Evolutionary conservation across 2,888 invertebrate species (phyloP).

Genomic region (Pocota personata): DNA sequence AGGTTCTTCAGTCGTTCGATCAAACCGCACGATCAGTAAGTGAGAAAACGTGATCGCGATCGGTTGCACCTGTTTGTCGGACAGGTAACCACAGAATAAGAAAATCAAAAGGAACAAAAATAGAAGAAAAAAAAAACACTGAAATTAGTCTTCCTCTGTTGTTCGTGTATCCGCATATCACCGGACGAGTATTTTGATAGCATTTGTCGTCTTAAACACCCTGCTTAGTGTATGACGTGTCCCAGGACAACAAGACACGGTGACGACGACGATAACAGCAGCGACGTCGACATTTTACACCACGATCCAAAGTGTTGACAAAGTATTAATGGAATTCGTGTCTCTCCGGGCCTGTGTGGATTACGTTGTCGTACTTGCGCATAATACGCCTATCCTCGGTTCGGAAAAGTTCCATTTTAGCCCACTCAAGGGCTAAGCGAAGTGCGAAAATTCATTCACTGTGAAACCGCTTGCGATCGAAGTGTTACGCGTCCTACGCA

Average conservation of each 20-base stretch:
- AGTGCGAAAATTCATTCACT: slow-evolving; percentile 62
- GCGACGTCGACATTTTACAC: slow-evolving; percentile 23
- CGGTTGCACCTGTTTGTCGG: slow-evolving; percentile 80
- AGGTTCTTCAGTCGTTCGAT: slow-evolving; percentile 64
- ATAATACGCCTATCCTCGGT: slow-evolving; percentile 35
- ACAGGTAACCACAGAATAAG: slow-evolving; percentile 48
- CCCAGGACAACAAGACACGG: slow-evolving; percentile 36
- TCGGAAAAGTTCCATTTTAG: slow-evolving; percentile 46
- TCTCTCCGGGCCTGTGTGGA: slow-evolving; percentile 41
- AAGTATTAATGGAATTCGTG: slow-evolving; percentile 64
- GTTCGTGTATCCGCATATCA: slow-evolving; percentile 1
- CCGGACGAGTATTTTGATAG: slow-evolving; percentile 58
- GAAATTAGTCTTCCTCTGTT: slow-evolving; percentile 13
- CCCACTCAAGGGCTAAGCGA: slow-evolving; percentile 55
- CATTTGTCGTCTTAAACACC: slow-evolving; percentile 56
- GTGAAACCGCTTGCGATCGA: slow-evolving; percentile 31
- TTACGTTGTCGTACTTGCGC: slow-evolving; percentile 59
- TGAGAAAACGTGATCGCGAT: slow-evolving; percentile 81
- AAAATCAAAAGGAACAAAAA: slow-evolving; percentile 16
- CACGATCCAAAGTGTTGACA: slow-evolving; percentile 60
- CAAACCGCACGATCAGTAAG: slow-evolving; percentile 78
- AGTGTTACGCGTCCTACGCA: slow-evolving; percentile 68
- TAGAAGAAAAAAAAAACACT: slow-evolving; percentile 8
- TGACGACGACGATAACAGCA: slow-evolving; percentile 7
- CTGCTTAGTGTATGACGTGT: neutral